Conservation (phyloP, 2,888 invertebrate genomes). For the Drosophila hamatofila region DNA sequence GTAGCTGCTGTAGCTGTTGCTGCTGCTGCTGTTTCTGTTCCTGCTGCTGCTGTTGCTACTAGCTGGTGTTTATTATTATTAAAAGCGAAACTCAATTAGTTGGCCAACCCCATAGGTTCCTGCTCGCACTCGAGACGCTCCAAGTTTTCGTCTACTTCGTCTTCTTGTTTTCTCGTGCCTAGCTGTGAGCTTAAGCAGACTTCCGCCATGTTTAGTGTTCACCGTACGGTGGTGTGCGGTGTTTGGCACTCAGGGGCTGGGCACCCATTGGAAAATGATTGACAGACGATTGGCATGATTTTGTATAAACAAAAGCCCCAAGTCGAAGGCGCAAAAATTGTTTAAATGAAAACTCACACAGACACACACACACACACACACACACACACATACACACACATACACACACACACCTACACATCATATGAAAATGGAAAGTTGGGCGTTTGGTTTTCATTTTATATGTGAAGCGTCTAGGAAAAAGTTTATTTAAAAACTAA, state of each 20-base stretch:
- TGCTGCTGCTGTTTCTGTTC: constrained; percentile 8
- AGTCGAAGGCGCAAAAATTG: constrained; percentile 53
- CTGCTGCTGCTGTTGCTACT: constrained; percentile 10
- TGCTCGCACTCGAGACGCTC: constrained; percentile 24
- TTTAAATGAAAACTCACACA: constrained; percentile 47
- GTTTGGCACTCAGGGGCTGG: constrained; percentile 27
- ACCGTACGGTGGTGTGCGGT: constrained; percentile 17
- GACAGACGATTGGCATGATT: constrained; percentile 84
- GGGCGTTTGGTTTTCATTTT: constrained; percentile 53
- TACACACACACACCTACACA: neutral
- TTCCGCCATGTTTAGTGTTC: constrained; percentile 69
- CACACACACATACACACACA: no score
- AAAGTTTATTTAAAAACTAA: constrained; percentile 79
- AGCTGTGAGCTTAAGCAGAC: constrained; percentile 76
- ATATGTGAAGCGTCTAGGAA: constrained; percentile 27
- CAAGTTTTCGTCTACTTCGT: constrained; percentile 9
- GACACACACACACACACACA: constrained; percentile 14
- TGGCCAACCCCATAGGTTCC: constrained; percentile 28
- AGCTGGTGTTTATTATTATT: constrained; percentile 75
- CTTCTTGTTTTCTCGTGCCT: neutral
- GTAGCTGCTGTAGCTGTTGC: constrained; percentile 1
- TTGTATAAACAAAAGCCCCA: constrained; percentile 77
- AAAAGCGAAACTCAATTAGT: constrained; percentile 78
- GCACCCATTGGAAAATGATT: constrained; percentile 77
- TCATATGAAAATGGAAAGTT: constrained; percentile 73